Base-by-base conservation (phyloP, 2,113 vertebrate genomes). In the Labeo catla region DNA sequence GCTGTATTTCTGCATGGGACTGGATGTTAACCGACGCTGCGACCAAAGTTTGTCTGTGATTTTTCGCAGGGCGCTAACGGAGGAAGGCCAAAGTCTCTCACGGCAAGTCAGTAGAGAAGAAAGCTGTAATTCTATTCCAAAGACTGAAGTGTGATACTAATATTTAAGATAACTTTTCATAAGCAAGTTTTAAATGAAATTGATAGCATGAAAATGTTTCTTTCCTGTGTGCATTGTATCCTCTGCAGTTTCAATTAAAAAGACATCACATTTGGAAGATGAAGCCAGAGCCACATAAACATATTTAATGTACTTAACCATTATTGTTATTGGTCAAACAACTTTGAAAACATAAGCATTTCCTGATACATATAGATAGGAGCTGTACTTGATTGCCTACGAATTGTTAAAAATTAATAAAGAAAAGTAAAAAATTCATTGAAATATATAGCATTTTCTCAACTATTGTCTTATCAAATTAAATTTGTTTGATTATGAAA, bases 1-100 rank as follows among this genome's bases (percentile, higher is more conserved):
- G 79, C 9, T 96, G 54, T 96, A 96, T 87, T 95, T 95, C 92
- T 95, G 90, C 89, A 93, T 95, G 92, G 95, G 95, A 9, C 80
- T 94, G 81, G 88, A 94, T 0, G 82, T 89, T 49, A 92, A 84
- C 23, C 89, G 86, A 0, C 86, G 45, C 6, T 86, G 93, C 65
- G 83, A 83, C 4, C 91, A 91, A 83, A 93, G 90, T 39, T 72
- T 94, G 74, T 47, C 87, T 1, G 78, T 49, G 0, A 87, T 94
- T 2, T 95, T 93, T 87, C 86, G 1, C 52, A 89, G 79, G 63
- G 94, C 92, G 2, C 86, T 96, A 57, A 88, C 78, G 0, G 94
- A 95, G 10, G 76, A 91, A 0, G 84, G 79, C 0, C 91, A 84
- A 28, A 77, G 19, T 0, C 87, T 91, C 80, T 88, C 88, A 39